These are phyloP conservation scores for Bombylius major DNA, from an alignment of 2,888 invertebrate genomes.

Conservation along the genomic window DNA sequence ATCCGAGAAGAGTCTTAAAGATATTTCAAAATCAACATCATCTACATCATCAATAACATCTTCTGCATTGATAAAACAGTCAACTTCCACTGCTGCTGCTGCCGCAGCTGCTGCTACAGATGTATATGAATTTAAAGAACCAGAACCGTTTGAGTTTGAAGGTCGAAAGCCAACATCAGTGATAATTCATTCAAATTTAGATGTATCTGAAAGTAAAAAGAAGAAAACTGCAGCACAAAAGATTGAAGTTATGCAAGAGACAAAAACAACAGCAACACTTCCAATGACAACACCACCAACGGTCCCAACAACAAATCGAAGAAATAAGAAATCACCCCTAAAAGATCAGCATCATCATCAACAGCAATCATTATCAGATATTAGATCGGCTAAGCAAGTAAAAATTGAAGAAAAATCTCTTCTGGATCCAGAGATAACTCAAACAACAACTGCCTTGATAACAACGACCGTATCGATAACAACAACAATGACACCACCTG, in stretches of 20 bases:
- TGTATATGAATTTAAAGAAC: constrained; percentile 80
- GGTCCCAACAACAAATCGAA: background rate
- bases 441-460: constrained; percentile 1
- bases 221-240: constrained; percentile 10
- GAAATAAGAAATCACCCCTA: constrained; percentile 10
- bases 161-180: constrained; percentile 37
- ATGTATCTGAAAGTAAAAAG: constrained; percentile 14
- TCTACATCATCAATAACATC: background rate
- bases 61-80: background rate
- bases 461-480: background rate
- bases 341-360: constrained; percentile 7
- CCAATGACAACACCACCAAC: background rate
- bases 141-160: constrained; percentile 77
- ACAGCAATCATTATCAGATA: background rate
- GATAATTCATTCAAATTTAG: background rate
- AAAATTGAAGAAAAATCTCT: constrained; percentile 14
- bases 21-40: background rate
- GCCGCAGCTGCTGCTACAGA: constrained; percentile 36
- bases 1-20: background rate
- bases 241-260: background rate
- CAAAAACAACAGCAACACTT: background rate
- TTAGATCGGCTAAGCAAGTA: constrained; percentile 4
- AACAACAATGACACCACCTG: constrained; percentile 27
- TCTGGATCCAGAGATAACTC: background rate
- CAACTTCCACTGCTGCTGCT: constrained; percentile 18